Conservation (phyloP, 2,888 invertebrate species). For the Ennomos fuscantarius region DNA sequence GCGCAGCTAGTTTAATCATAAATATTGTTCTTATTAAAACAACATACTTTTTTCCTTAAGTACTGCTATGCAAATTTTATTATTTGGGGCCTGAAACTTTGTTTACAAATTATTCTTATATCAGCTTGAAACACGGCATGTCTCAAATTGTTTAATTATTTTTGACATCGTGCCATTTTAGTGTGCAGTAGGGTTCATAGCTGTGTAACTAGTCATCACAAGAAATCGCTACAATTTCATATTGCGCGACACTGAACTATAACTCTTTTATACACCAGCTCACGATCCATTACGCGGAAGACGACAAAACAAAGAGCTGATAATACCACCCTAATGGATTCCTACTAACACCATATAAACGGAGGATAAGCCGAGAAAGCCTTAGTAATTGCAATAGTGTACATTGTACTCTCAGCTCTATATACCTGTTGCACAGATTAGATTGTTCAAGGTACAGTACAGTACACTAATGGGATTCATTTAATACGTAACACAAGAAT, state of each 20-base stretch:
- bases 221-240: no score
- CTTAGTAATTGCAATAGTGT: conserved; percentile 36
- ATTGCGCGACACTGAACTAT: conserved; percentile 1
- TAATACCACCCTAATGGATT: conserved; percentile 44
- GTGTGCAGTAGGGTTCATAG: not conserved
- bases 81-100: no score
- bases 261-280: conserved; percentile 12
- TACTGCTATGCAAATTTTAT: no score
- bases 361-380: conserved; percentile 39
- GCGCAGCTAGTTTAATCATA: no score
- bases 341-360: conserved; percentile 34
- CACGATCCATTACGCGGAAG: conserved; percentile 24
- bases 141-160: no score
- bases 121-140: no score
- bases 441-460: conserved; percentile 13
- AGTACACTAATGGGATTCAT: no score
- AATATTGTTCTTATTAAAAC: no score
- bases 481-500: no score
- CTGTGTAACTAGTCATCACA: not conserved
- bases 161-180: no score
- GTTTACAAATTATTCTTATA: no score
- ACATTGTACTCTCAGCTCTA: conserved; percentile 27
- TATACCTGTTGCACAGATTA: conserved; percentile 29
- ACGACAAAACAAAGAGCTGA: conserved; percentile 40
- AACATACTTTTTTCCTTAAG: no score